Percentiles rank a stretch among this genome's conserved stretches.
Conservation (phyloP, 2,113 vertebrate genomes). For the Uria aalge region DNA sequence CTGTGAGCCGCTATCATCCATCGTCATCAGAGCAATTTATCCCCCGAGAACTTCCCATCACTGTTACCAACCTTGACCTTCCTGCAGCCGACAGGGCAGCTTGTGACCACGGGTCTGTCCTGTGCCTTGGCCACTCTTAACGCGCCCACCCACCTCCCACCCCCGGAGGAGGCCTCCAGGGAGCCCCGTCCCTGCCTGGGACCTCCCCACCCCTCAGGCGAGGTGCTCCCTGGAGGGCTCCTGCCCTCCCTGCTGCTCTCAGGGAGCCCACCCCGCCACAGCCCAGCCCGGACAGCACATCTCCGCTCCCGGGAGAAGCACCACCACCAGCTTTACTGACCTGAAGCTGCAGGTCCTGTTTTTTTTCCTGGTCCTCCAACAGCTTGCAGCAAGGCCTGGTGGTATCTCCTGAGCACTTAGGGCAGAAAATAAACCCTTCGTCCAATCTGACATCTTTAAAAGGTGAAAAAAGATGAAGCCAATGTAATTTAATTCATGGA, state of each 20-base stretch:
- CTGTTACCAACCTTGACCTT: not conserved
- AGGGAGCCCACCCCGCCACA: fast-evolving
- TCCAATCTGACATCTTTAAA: not conserved
- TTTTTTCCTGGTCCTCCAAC: not conserved
- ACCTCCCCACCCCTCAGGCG: not conserved
- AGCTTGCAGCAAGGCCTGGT: not conserved
- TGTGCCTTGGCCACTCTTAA: not conserved
- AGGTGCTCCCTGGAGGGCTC: not conserved
- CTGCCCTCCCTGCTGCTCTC: not conserved
- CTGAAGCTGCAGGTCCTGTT: not conserved
- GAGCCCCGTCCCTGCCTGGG: not conserved
- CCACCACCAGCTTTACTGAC: not conserved
- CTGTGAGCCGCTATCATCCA: fast-evolving
- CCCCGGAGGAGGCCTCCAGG: not conserved
- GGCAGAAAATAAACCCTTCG: not conserved
- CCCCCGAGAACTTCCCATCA: not conserved
- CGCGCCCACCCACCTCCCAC: not conserved
- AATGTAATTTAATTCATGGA: fast-evolving
- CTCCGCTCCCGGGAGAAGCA: fast-evolving
- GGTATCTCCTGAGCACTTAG: fast-evolving
- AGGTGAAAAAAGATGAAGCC: not conserved
- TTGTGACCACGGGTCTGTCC: not conserved
- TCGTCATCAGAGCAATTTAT: fast-evolving
- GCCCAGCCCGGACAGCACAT: fast-evolving
- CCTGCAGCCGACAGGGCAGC: not conserved